phyloP scores from a whole-genome alignment of 30 jellyfish, hydroid and myxozoan genomes.

The Nemopilema nomurai region DNA sequence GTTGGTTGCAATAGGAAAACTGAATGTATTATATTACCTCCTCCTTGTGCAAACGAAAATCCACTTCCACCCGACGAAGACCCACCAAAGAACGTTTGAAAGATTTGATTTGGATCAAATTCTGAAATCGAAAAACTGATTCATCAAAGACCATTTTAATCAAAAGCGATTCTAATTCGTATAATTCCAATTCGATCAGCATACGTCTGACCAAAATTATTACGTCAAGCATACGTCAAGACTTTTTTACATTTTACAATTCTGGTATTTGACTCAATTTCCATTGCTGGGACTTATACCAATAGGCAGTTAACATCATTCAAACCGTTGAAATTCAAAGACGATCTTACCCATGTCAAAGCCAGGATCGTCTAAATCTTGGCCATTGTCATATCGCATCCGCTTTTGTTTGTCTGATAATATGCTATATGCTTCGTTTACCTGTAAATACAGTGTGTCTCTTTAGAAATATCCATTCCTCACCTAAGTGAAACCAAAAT shows the following conservation, averaged over 20 bases:
- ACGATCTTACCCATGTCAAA: slow-evolving; percentile 67
- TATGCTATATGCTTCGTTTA: slow-evolving; percentile 90
- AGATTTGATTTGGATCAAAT: slow-evolving; percentile 93
- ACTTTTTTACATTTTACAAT: too few species aligned
- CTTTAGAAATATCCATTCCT: too few species aligned
- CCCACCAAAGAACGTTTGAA: slow-evolving; percentile 99
- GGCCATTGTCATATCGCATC: slow-evolving; percentile 91
- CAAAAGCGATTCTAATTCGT: too few species aligned
- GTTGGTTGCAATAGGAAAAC: background rate
- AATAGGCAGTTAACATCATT: too few species aligned
- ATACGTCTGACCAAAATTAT: too few species aligned
- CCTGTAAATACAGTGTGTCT: slow-evolving; percentile 25
- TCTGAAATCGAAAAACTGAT: slow-evolving; percentile 49
- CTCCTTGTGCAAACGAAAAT: slow-evolving; percentile 20
- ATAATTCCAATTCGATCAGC: too few species aligned
- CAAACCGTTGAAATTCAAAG: background rate
- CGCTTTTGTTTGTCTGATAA: slow-evolving; percentile 82
- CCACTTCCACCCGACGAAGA: slow-evolving; percentile 61
- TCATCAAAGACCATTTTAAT: background rate
- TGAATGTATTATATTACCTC: background rate
- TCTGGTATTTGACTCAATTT: too few species aligned
- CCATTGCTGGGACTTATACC: too few species aligned
- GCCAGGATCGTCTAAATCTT: slow-evolving; percentile 80
- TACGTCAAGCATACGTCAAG: too few species aligned
- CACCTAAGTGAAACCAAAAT: too few species aligned